These are phyloP conservation scores for Meiosimyza decipiens DNA, from an alignment of 2,888 invertebrate genomes.

Conservation along the genomic window DNA sequence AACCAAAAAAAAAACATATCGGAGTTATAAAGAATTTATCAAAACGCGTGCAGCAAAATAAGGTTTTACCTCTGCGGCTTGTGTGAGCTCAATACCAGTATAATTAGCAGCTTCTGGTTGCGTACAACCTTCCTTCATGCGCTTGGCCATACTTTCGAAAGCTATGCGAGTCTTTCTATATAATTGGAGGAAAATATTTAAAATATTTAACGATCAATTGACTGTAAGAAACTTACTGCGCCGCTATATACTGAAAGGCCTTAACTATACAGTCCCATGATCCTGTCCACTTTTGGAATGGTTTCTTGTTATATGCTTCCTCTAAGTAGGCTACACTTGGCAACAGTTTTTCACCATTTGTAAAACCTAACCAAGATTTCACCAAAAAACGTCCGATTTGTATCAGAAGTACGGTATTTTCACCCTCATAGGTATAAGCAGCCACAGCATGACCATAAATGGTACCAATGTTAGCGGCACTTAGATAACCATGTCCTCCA, in stretches of 20 bases:
- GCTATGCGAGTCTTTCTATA: conserved; percentile 77
- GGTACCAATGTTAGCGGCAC: conserved; percentile 83
- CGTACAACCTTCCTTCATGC: conserved; percentile 72
- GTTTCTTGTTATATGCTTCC: conserved; percentile 42
- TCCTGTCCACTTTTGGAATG: conserved; percentile 57
- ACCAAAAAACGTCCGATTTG: conserved; percentile 88
- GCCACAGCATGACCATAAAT: conserved; percentile 86
- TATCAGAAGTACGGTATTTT: conserved; percentile 91
- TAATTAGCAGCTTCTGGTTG: conserved; percentile 87
- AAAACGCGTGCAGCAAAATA: background rate
- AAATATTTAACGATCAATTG: background rate
- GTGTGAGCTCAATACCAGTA: conserved; percentile 81
- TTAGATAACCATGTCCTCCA: conserved; percentile 96
- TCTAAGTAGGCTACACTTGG: conserved; percentile 77
- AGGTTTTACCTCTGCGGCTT: conserved; percentile 79
- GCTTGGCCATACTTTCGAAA: conserved; percentile 75
- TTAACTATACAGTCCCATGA: conserved; percentile 64
- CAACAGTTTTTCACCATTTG: conserved; percentile 71
- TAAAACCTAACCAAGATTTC: conserved; percentile 78
- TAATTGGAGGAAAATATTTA: background rate
- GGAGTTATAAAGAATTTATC: background rate
- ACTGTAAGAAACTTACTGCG: conserved; percentile 39
- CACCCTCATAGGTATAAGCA: conserved; percentile 94
- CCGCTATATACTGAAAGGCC: conserved; percentile 62
- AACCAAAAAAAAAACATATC: background rate